Base-by-base conservation (phyloP, 1,140 invertebrate species). In the Sweltsa coloradensis region DNA sequence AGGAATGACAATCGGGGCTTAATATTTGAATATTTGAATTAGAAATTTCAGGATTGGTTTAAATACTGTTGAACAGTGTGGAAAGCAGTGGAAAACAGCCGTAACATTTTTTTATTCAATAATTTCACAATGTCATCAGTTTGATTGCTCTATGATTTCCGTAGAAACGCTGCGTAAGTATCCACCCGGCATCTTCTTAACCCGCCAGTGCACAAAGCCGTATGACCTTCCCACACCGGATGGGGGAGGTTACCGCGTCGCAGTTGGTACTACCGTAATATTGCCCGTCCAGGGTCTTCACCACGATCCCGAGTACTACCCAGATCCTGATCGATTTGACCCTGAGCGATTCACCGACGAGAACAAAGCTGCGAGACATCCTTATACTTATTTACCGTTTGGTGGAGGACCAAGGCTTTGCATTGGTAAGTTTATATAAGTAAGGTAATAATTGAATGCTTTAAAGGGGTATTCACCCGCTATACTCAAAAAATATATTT, bases 311-410 rank as follows among this genome's bases (percentile, higher is more conserved):
- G 59, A 71, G 41, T 61, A 68, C 50, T 78, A 66, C 54, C 70
- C 74, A 3, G 62, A 79, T 50, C 76, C 76, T 7, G 67, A 75
- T 18, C 58, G 49, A 21, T 79, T 67, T 52, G 52, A 65, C 53
- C 68, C 68, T 2, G 64, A 69, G 48, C 41, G 69, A 36, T 70
- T 66, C 46, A 52, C 50, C 6, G 58, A 59, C 27, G 56, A 63
- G 39, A 63, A 57, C 7, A 40, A 52, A 1, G 22, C 48, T 0
- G 47, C 47, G 11, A 56, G 58, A 41, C 52, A 34, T 14, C 62
- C 63, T 6, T 68, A 60, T 53, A 57, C 67, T 0, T 76, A 67
- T 57, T 50, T 65, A 42, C 63, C 65, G 1, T 68, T 66, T 58
- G 63, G 64, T 13, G 56, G 55, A 37, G 74, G 74, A n/a, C 64